phyloP scores from a whole-genome alignment of 2,797 vertebrate species.

The Heterohyrax brucei region DNA sequence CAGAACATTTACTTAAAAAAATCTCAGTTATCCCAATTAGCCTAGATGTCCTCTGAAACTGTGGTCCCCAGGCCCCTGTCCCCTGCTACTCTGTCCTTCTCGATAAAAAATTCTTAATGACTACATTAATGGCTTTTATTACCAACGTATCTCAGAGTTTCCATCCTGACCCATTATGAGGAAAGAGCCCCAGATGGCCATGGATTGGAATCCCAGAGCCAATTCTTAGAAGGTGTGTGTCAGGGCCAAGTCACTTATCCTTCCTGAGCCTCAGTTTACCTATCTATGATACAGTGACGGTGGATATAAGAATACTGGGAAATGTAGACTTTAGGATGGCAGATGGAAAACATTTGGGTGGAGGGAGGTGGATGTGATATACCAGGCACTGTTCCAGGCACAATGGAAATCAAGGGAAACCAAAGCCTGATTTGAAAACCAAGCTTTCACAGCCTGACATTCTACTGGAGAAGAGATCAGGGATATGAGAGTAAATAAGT shows the following conservation, averaged over 20 bases:
- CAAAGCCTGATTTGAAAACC: neutral
- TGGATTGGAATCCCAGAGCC: neutral
- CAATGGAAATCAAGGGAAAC: fast-evolving
- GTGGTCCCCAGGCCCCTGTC: no score
- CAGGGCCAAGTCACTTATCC: neutral
- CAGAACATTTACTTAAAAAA: no score
- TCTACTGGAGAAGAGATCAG: neutral
- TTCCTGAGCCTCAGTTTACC: neutral
- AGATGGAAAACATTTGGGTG: neutral
- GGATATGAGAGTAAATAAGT: neutral
- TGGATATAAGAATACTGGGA: neutral
- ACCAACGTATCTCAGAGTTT: neutral
- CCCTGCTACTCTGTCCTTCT: no score
- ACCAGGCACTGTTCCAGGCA: neutral
- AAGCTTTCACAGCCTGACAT: neutral
- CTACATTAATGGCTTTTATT: neutral
- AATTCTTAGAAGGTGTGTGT: neutral
- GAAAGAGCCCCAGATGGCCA: neutral
- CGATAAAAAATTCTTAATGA: neutral
- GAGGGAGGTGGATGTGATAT: neutral
- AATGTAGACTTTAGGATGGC: neutral
- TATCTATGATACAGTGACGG: neutral
- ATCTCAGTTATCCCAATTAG: no score
- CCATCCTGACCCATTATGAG: neutral
- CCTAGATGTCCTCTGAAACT: no score